A percentile compares a stretch with the other conserved stretches of the same genome.
These are phyloP conservation scores for Galaxias olidus DNA, from an alignment of 2,797 vertebrate species.

Conservation along the genomic window DNA sequence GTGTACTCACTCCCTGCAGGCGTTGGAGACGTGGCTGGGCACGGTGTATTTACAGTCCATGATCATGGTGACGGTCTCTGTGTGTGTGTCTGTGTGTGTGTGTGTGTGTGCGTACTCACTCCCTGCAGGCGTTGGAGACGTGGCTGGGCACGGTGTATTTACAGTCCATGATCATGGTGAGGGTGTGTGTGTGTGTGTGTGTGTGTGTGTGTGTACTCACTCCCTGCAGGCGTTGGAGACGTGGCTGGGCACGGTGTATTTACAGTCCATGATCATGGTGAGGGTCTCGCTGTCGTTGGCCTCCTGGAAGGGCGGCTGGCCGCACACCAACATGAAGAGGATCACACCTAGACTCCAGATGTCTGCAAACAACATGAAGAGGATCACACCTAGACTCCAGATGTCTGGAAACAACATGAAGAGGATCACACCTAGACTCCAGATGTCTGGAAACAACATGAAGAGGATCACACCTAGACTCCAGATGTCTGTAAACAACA, in stretches of 20 bases:
- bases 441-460: conserved; percentile 91
- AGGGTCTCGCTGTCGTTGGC: conserved; percentile 90
- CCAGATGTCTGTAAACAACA: conserved; percentile 93
- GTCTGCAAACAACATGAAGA: conserved; percentile 92
- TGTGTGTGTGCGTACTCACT: too few relatives aligned
- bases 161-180: too few relatives aligned
- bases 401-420: conserved; percentile 93
- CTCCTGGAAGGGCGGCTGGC: conserved; percentile 88
- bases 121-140: too few relatives aligned
- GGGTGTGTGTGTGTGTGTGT: neutral
- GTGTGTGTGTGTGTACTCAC: conserved; percentile 65
- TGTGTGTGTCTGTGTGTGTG: too few relatives aligned
- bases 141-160: too few relatives aligned
- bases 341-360: conserved; percentile 90
- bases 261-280: conserved; percentile 93
- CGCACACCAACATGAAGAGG: conserved; percentile 88
- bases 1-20: too few relatives aligned
- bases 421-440: conserved; percentile 88
- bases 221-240: conserved; percentile 82
- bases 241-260: conserved; percentile 80
- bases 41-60: too few relatives aligned
- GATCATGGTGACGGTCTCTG: too few relatives aligned
- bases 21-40: too few relatives aligned
- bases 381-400: conserved; percentile 89
- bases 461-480: conserved; percentile 89